Percentiles rank a stretch among this genome's conserved stretches.
phyloP scores from a whole-genome alignment of 1,140 invertebrate species.

The Coptotermes formosanus region DNA sequence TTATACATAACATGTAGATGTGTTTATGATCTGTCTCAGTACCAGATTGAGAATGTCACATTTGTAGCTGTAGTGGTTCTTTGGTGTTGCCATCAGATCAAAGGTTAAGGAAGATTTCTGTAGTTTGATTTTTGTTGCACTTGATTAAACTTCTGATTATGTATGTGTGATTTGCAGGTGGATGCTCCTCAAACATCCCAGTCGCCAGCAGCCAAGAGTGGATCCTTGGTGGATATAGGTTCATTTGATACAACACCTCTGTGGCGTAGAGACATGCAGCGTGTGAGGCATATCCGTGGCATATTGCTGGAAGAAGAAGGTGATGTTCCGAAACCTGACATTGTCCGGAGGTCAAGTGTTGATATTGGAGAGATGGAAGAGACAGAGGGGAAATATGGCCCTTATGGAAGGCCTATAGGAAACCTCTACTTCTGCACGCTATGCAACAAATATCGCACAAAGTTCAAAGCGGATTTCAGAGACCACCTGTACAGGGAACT shows the following conservation, averaged over 20 bases:
- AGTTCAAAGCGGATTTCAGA: slow-evolving; percentile 52
- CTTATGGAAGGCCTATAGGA: slow-evolving; percentile 47
- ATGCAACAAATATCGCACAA: slow-evolving; percentile 53
- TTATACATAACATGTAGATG: too few relatives aligned
- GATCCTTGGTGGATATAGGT: neutral
- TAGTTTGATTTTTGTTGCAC: too few relatives aligned
- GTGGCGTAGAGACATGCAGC: slow-evolving; percentile 55
- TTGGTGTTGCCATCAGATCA: too few relatives aligned
- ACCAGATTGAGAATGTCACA: too few relatives aligned
- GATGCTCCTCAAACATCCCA: neutral
- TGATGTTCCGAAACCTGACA: slow-evolving; percentile 30
- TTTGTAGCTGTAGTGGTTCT: too few relatives aligned
- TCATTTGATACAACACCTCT: slow-evolving; percentile 58
- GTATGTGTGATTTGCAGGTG: neutral
- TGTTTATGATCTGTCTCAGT: too few relatives aligned
- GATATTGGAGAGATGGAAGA: slow-evolving; percentile 30
- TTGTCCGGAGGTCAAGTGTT: neutral
- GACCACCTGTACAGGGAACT: slow-evolving; percentile 58
- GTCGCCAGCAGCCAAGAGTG: neutral
- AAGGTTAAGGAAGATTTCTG: too few relatives aligned
- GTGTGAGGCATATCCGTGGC: slow-evolving; percentile 60
- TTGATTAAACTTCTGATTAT: too few relatives aligned
- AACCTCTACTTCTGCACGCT: slow-evolving; percentile 52
- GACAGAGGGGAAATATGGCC: slow-evolving; percentile 41
- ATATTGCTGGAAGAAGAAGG: slow-evolving; percentile 53